Evolutionary conservation across 2,888 invertebrate genomes (phyloP), one percentile per base, ranked within the genome.

Genomic region (Tinea semifulvella): DNA sequence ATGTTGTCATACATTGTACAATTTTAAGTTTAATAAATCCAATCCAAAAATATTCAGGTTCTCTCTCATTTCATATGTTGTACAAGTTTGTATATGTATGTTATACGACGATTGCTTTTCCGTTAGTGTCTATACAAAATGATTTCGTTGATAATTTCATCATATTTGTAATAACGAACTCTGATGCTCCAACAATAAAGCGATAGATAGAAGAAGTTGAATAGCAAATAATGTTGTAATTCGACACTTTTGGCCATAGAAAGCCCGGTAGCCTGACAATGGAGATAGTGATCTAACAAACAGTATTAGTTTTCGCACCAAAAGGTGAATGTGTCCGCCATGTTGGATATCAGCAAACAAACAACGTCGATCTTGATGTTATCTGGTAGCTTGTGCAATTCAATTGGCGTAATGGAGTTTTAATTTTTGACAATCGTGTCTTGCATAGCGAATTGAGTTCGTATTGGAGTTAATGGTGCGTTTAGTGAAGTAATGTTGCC

Each of bases 281-380:
- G 43, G 48, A 54, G 74, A 75, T 74, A 62, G 48, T 27, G 47
- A 77, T 77, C 76, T 61, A 38, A 61, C 53, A 67, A 75, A 72
- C 71, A 72, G 39, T 75, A 76, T 75, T 71, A 70, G 65, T 73
- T 75, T 76, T 68, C 76, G 74, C 68, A 14, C 40, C 22, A 22
- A 40, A 40, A 31, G 31, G 40, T 40, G 40, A 40, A 40, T 10
- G 40, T 22, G 13, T 20, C 17, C 17, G 36, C 18, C 36, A 31
- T 31, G 13, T 31, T 13, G n/a, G 31, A n/a, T 31, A 31, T 31
- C 31, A 14, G 13, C 14, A 4, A 14, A 13, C 31, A 31, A 31
- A 31, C 31, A 27, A 26, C 11, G 10, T 26, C 31, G 14, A 31
- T 13, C 31, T 36, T 18, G 36, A 36, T 36, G 2, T 18, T 36